Conservation (phyloP, 2,888 invertebrate genomes). For the Punctoribates punctum region DNA sequence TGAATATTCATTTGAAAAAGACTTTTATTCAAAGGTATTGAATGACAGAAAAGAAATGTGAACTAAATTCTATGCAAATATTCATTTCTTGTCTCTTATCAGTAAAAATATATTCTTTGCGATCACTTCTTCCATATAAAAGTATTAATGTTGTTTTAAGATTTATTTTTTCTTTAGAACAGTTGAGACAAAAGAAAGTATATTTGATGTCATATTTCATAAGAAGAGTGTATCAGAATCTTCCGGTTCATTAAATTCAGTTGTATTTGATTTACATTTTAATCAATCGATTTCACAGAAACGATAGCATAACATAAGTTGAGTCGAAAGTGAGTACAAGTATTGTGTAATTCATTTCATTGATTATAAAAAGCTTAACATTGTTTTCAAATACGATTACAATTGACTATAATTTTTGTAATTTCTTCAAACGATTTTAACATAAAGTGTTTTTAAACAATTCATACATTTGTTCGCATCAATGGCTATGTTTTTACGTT, state of each 20-base stretch:
- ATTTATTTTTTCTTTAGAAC: background rate
- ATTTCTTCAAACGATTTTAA: too few relatives aligned
- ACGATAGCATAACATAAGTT: too few relatives aligned
- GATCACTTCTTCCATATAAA: background rate
- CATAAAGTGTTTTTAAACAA: background rate
- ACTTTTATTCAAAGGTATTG: background rate
- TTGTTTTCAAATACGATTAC: too few relatives aligned
- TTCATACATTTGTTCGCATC: constrained; percentile 9
- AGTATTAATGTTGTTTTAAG: too few relatives aligned
- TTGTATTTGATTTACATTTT: too few relatives aligned
- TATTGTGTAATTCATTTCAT: too few relatives aligned
- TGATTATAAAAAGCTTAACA: too few relatives aligned
- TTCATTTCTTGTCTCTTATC: background rate
- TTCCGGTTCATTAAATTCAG: background rate
- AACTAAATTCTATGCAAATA: background rate
- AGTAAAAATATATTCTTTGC: constrained; percentile 1
- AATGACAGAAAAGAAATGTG: background rate
- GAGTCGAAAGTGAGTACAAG: too few relatives aligned
- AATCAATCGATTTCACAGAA: too few relatives aligned
- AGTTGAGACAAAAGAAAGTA: background rate
- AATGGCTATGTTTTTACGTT: background rate
- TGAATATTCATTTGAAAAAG: too few relatives aligned
- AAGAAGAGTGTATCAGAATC: background rate
- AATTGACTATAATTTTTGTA: too few relatives aligned
- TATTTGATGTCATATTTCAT: constrained; percentile 3